Base-by-base conservation (phyloP, 1,140 invertebrate genomes). In the Medauroidea extradentata region DNA sequence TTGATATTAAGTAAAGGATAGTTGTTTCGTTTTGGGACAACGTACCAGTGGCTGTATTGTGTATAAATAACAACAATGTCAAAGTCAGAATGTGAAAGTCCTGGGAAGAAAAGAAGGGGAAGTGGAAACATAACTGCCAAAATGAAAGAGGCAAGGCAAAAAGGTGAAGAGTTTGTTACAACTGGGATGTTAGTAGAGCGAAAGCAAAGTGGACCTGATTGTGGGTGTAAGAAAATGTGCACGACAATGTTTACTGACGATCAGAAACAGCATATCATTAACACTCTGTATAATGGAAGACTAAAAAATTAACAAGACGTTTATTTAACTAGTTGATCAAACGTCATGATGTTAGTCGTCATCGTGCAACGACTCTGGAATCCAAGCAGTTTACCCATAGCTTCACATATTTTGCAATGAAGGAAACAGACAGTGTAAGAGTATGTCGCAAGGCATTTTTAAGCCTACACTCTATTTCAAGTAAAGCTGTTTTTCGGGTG, bases 101-200 rank as follows among this genome's bases (percentile, higher is more conserved):
- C 16, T 46, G 43, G 3, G 3, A 46, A 46, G 43, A 23, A 41
- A 41, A 41, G 21, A 46, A 23, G 43, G n/a, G 16, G 21, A 23
- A 46, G 43, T 46, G 16, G 21, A 46, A 19, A 46, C 9, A 46
- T 18, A 8, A 46, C 16, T 5, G 5, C 5, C 16, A 19, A 23
- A 19, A 46, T 23, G 43, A 23, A 23, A 46, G 43, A 46, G 16
- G 43, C 16, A 46, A 46, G 43, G 43, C 43, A 14, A 19, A 18
- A 23, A 46, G 43, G 43, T 8, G 43, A 46, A 23, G 43, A 46
- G 43, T 46, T 46, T 46, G 43, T 46, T 23, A 23, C 43, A 46
- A 23, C 43, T 19, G 43, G 43, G 3, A 18, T 3, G 16, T 23
- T 46, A 19, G n/a, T 46, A 19, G 16, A 18, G 14, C 16, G 16